Base-by-base conservation (phyloP, 2,888 invertebrate genomes). In the Xestia sexstrigata region DNA sequence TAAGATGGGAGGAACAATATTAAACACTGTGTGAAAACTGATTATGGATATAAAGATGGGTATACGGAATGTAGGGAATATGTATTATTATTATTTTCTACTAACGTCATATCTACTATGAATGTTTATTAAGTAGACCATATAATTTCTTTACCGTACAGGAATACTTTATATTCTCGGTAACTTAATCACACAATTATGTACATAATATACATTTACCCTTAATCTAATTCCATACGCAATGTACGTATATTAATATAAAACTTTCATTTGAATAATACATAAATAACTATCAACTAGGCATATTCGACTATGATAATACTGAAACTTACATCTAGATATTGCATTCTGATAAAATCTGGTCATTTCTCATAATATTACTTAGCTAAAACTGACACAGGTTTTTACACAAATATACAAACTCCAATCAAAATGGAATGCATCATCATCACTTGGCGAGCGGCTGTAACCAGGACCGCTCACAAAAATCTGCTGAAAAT, bases 301-400 rank as follows among this genome's bases (percentile, higher is more conserved):
- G 86, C 92, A 94, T 95, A 95, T 95, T 95, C 93, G 94, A 95
- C 94, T 95, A 95, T 93, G 90, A 93, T 96, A 96, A 96, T 96
- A 96, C 96, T 96, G 96, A 92, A 93, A 79, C 95, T 96, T 96
- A 96, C 71, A 91, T 86, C 95, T 96, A 96, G 92, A 96, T 96
- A 96, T 96, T 96, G 96, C 96, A 95, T 95, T 96, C 93, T 95
- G 95, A 96, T 96, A 96, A 95, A 96, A 96, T 96, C 95, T 96
- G 96, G 94, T 95, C 95, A 95, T 92, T 95, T 95, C 93, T 94
- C 93, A 94, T 95, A 95, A 94, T 84, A 91, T 91, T 93, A 92
- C 90, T 91, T 92, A 93, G 88, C 90, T 93, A 93, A 91, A 91
- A 90, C 89, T 90, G 91, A 90, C 91, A 89, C 91, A 89, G 89